Conservation (phyloP, 2,888 invertebrate species). For the Drosophila anomelani region DNA sequence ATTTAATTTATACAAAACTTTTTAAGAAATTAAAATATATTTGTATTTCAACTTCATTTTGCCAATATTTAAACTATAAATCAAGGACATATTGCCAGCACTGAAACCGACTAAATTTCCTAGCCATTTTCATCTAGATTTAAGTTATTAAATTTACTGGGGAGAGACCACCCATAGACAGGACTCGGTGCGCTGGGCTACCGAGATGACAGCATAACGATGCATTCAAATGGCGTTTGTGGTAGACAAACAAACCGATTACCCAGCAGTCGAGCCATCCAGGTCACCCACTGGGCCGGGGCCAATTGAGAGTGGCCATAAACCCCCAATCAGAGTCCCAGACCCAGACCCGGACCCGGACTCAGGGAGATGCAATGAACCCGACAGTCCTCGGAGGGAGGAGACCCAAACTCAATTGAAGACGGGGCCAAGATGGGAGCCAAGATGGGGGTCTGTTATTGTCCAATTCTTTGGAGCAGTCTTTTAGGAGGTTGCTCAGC, state of each 20-base stretch:
- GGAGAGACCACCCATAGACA: conserved; percentile 17
- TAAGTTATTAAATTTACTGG: conserved; percentile 35
- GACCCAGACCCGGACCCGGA: conserved; percentile 5
- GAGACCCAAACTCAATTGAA: not conserved
- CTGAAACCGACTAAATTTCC: not conserved
- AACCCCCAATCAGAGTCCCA: conserved; percentile 50
- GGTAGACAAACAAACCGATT: conserved; percentile 77
- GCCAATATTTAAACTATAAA: not conserved
- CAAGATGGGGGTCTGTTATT: conserved; percentile 11
- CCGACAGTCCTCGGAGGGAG: not conserved
- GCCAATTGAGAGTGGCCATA: conserved; percentile 55
- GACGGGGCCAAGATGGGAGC: not conserved
- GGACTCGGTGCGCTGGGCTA: conserved; percentile 5
- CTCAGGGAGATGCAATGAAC: conserved; percentile 64
- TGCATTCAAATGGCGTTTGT: conserved; percentile 66
- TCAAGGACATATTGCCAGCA: not conserved
- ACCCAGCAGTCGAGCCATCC: conserved; percentile 68
- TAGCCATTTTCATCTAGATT: not conserved
- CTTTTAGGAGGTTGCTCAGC: conserved; percentile 52
- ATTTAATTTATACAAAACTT: not conserved
- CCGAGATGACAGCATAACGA: conserved; percentile 72
- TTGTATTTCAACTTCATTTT: not conserved
- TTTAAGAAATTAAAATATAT: too few species aligned
- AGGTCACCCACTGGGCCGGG: conserved; percentile 61
- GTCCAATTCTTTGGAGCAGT: conserved; percentile 34